phyloP scores from a whole-genome alignment of 2,113 vertebrate species.

The Melospiza melodia region DNA sequence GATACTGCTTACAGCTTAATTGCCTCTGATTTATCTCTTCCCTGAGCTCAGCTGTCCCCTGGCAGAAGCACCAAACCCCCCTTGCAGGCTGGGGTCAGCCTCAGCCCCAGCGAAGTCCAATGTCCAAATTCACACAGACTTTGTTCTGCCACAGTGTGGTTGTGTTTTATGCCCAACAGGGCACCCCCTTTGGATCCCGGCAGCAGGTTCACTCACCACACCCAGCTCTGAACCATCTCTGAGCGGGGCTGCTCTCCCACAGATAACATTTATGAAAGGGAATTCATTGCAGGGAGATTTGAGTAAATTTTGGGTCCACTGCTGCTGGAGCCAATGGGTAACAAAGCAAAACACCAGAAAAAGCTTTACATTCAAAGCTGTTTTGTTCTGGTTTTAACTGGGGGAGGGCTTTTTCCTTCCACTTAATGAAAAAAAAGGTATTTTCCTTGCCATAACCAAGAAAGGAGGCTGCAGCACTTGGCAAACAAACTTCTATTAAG shows the following conservation, averaged over 20 bases:
- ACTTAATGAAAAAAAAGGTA: background rate
- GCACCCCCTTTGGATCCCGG: background rate
- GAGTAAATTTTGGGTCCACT: background rate
- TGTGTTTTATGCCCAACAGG: background rate
- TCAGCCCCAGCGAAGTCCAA: background rate
- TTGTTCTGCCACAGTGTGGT: background rate
- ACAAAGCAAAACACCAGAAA: background rate
- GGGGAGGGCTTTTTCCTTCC: background rate
- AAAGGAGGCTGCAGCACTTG: conserved; percentile 28
- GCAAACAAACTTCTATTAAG: conserved; percentile 53
- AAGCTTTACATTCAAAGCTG: background rate
- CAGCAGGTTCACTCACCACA: background rate
- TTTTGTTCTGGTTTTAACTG: background rate
- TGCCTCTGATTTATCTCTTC: background rate
- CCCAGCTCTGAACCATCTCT: background rate
- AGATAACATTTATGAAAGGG: background rate
- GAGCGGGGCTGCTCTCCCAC: background rate
- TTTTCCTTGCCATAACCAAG: background rate
- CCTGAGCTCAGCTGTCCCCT: background rate
- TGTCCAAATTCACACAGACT: conserved; percentile 3
- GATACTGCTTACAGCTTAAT: conserved; percentile 51
- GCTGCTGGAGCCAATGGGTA: background rate
- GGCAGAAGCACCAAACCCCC: background rate
- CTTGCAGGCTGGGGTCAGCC: background rate
- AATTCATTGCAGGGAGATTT: fast-evolving